A percentile compares a stretch with the other conserved stretches of the same genome.
phyloP scores from a whole-genome alignment of 2,113 vertebrate genomes.

The Trochalopteron elliotii region DNA sequence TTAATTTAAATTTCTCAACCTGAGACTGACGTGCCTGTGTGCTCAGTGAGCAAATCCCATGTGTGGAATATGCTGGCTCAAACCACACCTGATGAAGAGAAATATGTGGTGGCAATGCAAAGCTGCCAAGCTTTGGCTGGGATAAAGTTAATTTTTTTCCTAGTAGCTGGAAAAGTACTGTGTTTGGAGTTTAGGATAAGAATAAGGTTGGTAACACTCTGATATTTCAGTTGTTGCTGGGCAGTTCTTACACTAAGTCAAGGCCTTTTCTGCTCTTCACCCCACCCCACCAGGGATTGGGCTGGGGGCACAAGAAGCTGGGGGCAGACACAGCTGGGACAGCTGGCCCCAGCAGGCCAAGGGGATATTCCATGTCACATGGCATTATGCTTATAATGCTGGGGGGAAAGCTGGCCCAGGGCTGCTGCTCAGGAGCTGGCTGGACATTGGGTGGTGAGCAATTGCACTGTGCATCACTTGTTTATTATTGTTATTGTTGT shows the following conservation, averaged over 20 bases:
- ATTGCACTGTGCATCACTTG: neutral
- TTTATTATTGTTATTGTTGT: neutral
- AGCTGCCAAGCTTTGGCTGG: neutral
- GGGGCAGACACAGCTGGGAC: neutral
- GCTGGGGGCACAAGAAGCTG: neutral
- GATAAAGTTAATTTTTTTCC: neutral
- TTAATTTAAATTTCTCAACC: neutral
- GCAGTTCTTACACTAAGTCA: neutral
- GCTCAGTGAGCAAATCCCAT: neutral
- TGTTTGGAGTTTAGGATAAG: neutral
- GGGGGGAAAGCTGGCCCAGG: neutral
- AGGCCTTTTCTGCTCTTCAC: neutral
- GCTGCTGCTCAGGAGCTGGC: neutral
- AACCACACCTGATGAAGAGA: neutral
- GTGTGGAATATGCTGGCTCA: neutral
- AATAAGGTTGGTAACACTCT: neutral
- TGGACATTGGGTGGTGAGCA: neutral
- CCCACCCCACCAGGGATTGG: fast-evolving
- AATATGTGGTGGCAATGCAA: neutral
- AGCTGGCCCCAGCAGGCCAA: neutral
- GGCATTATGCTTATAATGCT: neutral
- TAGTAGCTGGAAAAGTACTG: neutral
- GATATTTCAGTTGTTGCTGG: neutral
- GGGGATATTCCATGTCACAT: neutral
- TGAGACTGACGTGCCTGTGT: neutral